Evolutionary conservation across 2,113 vertebrate species (phyloP), one percentile per base, ranked within the genome.

Genomic region (Reinhardtius hippoglossoides): DNA sequence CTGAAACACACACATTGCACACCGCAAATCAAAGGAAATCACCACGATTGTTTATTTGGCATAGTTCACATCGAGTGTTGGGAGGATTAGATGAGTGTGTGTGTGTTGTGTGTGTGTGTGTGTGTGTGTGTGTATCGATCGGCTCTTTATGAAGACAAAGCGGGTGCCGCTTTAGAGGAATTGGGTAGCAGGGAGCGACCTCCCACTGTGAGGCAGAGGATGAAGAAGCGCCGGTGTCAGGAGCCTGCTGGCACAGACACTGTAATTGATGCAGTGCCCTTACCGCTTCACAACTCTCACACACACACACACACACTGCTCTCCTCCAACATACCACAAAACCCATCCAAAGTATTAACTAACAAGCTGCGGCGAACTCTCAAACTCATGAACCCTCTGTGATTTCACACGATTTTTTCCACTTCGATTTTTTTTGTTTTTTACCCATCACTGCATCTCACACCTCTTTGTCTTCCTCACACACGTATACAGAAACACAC

Each of bases 251-350:
- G 91, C 90, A 91, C 87, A 89, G 86, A 90, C 90, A 72, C 86
- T 82, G 74, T 93, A 94, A 95, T 93, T 93, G 92, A 94, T 93
- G 92, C 84, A 69, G 84, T 88, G 88, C 89, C 90, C 91, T 93
- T 87, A 88, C 76, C 54, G 78, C 84, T 90, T 86, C 88, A 67
- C 72, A 74, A 73, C 76, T 68, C 88, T 76, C 84, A 58, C 78
- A 66, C 65, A 69, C 79, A 66, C 66, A 74, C 67, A 68, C 79
- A 50, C 31, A 31, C 74, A 55, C 68, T 64, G 42, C 21, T 67
- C 48, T 69, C 70, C 61, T 77, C 26, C 10, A 63, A 40, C 56
- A 63, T 66, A 74, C 12, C 1, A 78, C 67, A 76, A 82, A 82
- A 67, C 65, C 82, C 13, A 24, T 74, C 59, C 57, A 70, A 71